Evolutionary conservation across 2,797 vertebrate genomes (phyloP).

Genomic region (Pipistrellus nathusii): DNA sequence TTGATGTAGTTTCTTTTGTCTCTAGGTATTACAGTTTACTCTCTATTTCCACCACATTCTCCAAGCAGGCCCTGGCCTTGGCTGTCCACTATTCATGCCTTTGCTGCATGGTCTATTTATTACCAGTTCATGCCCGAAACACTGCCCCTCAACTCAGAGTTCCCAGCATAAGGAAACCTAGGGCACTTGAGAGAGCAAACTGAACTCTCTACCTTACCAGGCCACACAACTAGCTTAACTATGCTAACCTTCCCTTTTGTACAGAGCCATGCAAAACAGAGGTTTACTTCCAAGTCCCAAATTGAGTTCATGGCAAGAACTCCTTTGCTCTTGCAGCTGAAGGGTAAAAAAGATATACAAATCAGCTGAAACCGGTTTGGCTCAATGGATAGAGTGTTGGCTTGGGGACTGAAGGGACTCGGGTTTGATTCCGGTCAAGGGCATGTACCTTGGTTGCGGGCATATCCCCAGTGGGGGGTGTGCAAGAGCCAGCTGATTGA

Average conservation of each 20-base stretch:
- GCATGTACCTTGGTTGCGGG: too few species aligned
- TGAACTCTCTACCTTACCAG: background rate
- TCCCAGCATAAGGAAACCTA: background rate
- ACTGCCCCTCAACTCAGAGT: background rate
- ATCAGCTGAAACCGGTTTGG: too few species aligned
- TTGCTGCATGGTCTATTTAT: background rate
- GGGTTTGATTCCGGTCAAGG: too few species aligned
- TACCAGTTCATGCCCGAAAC: background rate
- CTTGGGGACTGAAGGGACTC: too few species aligned
- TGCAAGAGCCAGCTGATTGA: too few species aligned
- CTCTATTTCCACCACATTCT: background rate
- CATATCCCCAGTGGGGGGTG: too few species aligned
- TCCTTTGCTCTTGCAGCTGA: background rate
- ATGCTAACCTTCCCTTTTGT: background rate
- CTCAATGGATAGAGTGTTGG: too few species aligned
- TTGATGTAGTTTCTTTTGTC: background rate
- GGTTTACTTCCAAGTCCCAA: background rate
- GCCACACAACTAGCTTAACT: background rate
- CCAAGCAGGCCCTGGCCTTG: background rate
- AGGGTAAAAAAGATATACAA: background rate
- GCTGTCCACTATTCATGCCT: background rate
- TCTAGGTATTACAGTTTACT: background rate
- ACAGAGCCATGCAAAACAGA: background rate
- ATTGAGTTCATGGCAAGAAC: background rate
- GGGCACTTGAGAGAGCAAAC: background rate